Conservation (phyloP, 2,113 vertebrate genomes). For the Neotragus pygmaeus region DNA sequence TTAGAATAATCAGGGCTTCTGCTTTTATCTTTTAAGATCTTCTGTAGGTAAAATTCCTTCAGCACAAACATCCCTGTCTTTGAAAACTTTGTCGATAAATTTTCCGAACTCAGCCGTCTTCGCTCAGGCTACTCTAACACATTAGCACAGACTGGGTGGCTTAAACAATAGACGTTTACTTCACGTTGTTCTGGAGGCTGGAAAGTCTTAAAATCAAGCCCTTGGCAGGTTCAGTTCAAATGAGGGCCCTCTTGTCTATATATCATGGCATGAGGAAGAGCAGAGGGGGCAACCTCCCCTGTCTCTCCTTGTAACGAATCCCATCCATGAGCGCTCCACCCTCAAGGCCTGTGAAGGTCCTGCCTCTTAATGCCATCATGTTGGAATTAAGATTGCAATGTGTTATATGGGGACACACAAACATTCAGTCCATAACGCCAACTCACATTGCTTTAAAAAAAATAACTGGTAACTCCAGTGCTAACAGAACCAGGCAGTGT, state of each 20-base stretch:
- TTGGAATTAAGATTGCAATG: background rate
- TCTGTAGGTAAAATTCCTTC: background rate
- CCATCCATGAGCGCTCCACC: background rate
- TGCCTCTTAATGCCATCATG: background rate
- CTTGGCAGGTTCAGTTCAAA: background rate
- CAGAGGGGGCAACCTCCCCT: background rate
- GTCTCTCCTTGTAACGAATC: background rate
- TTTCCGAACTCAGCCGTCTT: background rate
- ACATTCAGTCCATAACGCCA: background rate
- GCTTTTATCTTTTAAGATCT: background rate
- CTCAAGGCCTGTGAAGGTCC: background rate
- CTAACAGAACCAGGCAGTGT: background rate
- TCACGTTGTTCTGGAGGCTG: background rate
- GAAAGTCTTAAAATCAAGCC: background rate
- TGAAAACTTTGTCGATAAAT: background rate
- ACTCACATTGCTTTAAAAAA: background rate
- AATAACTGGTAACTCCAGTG: background rate
- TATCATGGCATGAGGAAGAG: background rate
- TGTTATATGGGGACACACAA: background rate
- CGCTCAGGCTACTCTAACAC: background rate
- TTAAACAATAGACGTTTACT: background rate
- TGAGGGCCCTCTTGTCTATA: background rate
- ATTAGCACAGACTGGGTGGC: background rate
- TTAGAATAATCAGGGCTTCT: background rate
- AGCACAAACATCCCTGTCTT: background rate